Percentiles rank a stretch among this genome's conserved stretches.
Conservation (phyloP, 2,888 invertebrate genomes). For the Lomographa bimaculata region DNA sequence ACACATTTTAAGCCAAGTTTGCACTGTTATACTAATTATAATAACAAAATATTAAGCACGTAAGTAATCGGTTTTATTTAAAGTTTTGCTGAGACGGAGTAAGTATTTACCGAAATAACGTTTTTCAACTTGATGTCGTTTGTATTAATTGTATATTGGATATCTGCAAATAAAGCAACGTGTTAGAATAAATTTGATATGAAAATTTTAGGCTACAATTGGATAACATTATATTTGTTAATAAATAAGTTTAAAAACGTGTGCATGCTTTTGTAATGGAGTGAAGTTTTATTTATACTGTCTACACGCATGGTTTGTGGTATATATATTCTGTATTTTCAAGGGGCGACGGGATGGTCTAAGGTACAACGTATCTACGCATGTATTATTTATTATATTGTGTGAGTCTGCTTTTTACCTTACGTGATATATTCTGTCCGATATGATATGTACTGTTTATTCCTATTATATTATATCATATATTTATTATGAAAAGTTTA, state of each 20-base stretch:
- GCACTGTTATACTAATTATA: conserved; percentile 3
- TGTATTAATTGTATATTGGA: no score
- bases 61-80: background rate
- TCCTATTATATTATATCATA: conserved; percentile 11
- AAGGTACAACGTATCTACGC: conserved; percentile 20
- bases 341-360: conserved; percentile 31
- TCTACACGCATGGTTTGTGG: conserved; percentile 23
- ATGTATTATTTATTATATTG: conserved; percentile 25
- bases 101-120: conserved; percentile 7
- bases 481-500: conserved; percentile 14
- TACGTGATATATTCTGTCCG: conserved; percentile 12
- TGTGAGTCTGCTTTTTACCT: conserved; percentile 29
- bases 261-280: conserved; percentile 16
- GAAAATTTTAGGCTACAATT: no score
- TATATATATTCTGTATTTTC: conserved; percentile 8
- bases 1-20: conserved; percentile 13
- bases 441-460: conserved; percentile 22
- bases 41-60: background rate
- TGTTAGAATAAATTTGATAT: no score
- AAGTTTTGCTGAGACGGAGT: conserved; percentile 1
- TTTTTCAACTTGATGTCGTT: conserved; percentile 4
- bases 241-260: conserved; percentile 17
- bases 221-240: no score
- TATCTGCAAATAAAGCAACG: no score
- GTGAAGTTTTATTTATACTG: conserved; percentile 5